phyloP scores from a whole-genome alignment of 64 coral and sea anemone species.

The Platygyra sinensis region DNA sequence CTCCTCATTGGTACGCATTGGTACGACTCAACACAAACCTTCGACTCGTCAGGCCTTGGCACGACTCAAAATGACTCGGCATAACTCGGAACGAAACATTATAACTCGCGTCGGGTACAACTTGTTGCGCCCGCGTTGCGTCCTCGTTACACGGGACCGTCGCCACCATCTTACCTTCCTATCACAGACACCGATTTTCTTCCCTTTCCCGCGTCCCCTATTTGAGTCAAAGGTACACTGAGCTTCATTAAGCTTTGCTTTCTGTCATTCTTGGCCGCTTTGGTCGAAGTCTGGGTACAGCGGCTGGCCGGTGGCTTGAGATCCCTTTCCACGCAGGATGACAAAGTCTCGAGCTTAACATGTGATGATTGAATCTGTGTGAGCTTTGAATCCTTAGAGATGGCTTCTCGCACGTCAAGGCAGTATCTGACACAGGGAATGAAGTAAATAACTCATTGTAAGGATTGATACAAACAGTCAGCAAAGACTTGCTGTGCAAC shows the following conservation, averaged over 20 bases:
- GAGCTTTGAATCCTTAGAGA: constrained; percentile 47
- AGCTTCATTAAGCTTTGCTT: constrained; percentile 33
- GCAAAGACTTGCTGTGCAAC: too few relatives aligned
- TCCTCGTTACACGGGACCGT: neutral
- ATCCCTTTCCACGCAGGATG: constrained; percentile 14
- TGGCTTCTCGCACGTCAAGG: constrained; percentile 33
- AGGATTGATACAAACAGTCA: too few relatives aligned
- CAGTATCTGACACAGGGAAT: constrained; percentile 45
- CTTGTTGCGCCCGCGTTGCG: neutral
- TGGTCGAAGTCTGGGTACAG: neutral
- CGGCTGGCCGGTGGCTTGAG: constrained; percentile 17
- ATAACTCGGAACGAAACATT: too few relatives aligned
- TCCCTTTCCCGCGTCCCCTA: neutral
- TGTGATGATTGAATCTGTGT: constrained; percentile 13
- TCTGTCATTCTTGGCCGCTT: neutral
- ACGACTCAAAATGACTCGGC: too few relatives aligned
- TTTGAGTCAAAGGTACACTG: neutral
- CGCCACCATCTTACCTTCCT: neutral
- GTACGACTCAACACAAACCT: too few relatives aligned
- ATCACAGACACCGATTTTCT: neutral
- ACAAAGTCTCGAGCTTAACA: constrained; percentile 55
- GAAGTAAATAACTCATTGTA: neutral
- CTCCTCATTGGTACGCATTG: too few relatives aligned
- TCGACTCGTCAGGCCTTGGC: too few relatives aligned
- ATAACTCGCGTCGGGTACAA: too few relatives aligned